Evolutionary conservation across 2,113 vertebrate species (phyloP).

Genomic region (human (Homo sapiens)): GRCh38 chr14:99243001-99243500

Average conservation of each 20-base stretch:
- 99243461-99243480: neutral
- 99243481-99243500: neutral
- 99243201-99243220: neutral
- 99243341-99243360: neutral
- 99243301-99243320: neutral
- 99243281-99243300: neutral
- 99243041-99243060: neutral
- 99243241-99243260: neutral
- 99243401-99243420: neutral
- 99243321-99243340: neutral
- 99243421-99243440: neutral
- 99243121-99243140: neutral
- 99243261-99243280: neutral
- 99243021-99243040: neutral
- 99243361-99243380: neutral
- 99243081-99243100: neutral
- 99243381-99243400: slow-evolving; percentile 53
- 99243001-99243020: slow-evolving; percentile 46
- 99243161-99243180: neutral
- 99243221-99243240: neutral
- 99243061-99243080: neutral
- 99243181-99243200: neutral
- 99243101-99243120: neutral
- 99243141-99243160: neutral
- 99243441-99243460: slow-evolving; percentile 8